Evolutionary conservation across 2,888 invertebrate genomes (phyloP).

Genomic region (Melitaea athalia): DNA sequence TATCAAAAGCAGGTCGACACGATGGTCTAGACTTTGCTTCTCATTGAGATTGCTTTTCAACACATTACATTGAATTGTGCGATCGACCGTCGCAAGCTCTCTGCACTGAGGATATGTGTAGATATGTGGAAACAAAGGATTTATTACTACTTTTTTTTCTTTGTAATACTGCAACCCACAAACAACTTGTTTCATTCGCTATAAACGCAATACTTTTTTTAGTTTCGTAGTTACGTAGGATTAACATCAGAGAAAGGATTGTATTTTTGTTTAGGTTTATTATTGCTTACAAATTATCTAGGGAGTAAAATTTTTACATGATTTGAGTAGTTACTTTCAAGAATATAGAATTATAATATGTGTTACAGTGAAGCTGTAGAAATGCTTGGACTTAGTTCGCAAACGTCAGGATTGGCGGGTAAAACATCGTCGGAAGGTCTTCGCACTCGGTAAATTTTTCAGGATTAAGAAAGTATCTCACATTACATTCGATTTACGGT

Average conservation of each 20-base stretch:
- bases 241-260: background rate
- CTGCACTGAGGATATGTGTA: conserved; percentile 20
- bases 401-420: conserved; percentile 65
- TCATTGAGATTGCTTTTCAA: conserved; percentile 49
- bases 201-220: conserved; percentile 7
- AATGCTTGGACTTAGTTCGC: conserved; percentile 66
- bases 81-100: conserved; percentile 43
- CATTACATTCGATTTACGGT: conserved; percentile 60
- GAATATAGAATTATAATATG: conserved; percentile 42
- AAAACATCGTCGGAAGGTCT: conserved; percentile 70
- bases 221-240: too few relatives aligned
- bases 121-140: conserved; percentile 32
- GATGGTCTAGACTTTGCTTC: conserved; percentile 49
- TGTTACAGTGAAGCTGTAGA: conserved; percentile 64
- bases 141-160: conserved; percentile 25
- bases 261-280: background rate
- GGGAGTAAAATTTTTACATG: background rate
- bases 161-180: conserved; percentile 10
- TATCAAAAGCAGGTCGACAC: conserved; percentile 36
- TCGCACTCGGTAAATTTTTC: conserved; percentile 64
- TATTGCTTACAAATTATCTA: background rate
- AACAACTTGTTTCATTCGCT: background rate
- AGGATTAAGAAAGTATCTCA: conserved; percentile 61
- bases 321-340: conserved; percentile 12
- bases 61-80: conserved; percentile 65